These are phyloP conservation scores for Drosophila setosimentum DNA, from an alignment of 2,888 invertebrate species.

Conservation along the genomic window DNA sequence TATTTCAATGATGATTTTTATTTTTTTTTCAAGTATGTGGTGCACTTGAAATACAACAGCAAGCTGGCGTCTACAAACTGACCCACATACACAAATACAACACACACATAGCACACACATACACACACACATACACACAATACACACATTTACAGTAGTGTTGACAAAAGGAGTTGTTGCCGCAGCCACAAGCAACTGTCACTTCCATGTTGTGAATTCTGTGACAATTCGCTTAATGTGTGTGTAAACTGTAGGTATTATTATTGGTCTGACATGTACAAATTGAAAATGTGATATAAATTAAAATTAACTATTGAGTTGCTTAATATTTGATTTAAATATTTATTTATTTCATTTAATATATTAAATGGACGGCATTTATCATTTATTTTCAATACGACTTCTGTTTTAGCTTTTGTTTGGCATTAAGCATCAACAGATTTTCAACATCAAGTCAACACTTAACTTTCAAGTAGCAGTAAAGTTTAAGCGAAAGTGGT, in stretches of 20 bases:
- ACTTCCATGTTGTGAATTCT: constrained; percentile 67
- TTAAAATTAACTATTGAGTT: no score
- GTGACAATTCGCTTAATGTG: constrained; percentile 73
- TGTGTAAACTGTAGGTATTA: constrained; percentile 45
- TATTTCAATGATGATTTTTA: constrained; percentile 71
- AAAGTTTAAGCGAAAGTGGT: not conserved
- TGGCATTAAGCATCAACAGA: not conserved
- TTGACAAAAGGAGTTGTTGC: constrained; percentile 17
- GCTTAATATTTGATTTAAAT: constrained; percentile 3
- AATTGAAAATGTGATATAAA: constrained; percentile 21
- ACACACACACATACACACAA: constrained; percentile 20
- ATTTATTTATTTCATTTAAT: not conserved
- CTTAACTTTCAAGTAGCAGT: not conserved
- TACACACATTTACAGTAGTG: not conserved
- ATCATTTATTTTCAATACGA: no score
- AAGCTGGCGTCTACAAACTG: constrained; percentile 53
- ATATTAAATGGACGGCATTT: not conserved
- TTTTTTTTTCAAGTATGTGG: constrained; percentile 31
- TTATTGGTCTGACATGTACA: constrained; percentile 68
- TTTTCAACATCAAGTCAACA: not conserved
- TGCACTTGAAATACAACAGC: constrained; percentile 53
- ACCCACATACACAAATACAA: constrained; percentile 48
- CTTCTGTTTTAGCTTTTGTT: not conserved
- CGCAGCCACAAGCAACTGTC: constrained; percentile 64
- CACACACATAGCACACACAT: not conserved